A percentile compares a stretch with the other conserved stretches of the same genome.
These are phyloP conservation scores for Kryptolebias ocellatus DNA, from an alignment of 2,797 vertebrate species.

Conservation along the genomic window DNA sequence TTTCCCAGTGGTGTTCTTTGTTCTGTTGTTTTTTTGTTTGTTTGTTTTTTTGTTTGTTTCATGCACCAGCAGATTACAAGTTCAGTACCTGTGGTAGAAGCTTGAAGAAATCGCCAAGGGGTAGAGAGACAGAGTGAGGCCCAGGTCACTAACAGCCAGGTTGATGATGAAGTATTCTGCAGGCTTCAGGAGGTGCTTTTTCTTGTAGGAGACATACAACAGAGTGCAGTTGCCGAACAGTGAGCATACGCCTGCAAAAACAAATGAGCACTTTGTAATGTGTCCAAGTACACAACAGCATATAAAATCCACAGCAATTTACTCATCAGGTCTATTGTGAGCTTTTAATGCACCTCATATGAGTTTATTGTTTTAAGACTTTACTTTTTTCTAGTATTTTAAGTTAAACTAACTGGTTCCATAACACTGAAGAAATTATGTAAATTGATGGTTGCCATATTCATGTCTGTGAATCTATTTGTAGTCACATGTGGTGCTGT, in stretches of 20 bases:
- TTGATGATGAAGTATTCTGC: constrained; percentile 87
- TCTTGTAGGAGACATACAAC: constrained; percentile 83
- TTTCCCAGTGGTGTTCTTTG: neutral
- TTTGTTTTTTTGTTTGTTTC: neutral
- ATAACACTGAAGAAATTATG: too few species aligned
- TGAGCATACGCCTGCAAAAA: constrained; percentile 75
- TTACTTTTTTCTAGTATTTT: too few species aligned
- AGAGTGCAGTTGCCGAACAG: constrained; percentile 82
- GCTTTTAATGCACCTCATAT: too few species aligned
- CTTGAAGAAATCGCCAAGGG: constrained; percentile 85
- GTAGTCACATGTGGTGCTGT: too few species aligned
- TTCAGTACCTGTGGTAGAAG: constrained; percentile 83
- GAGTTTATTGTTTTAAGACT: too few species aligned
- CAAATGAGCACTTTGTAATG: neutral
- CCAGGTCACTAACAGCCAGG: constrained; percentile 85
- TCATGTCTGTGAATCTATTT: too few species aligned
- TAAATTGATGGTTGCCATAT: too few species aligned
- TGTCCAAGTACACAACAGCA: too few species aligned
- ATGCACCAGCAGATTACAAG: neutral
- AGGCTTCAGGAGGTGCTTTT: constrained; percentile 83
- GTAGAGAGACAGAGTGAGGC: constrained; percentile 84
- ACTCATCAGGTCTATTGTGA: too few species aligned
- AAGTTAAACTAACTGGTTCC: too few species aligned
- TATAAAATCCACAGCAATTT: too few species aligned
- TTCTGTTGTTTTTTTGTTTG: neutral